Conservation (phyloP, 2,797 vertebrate species). For the Apogon hyalosoma region DNA sequence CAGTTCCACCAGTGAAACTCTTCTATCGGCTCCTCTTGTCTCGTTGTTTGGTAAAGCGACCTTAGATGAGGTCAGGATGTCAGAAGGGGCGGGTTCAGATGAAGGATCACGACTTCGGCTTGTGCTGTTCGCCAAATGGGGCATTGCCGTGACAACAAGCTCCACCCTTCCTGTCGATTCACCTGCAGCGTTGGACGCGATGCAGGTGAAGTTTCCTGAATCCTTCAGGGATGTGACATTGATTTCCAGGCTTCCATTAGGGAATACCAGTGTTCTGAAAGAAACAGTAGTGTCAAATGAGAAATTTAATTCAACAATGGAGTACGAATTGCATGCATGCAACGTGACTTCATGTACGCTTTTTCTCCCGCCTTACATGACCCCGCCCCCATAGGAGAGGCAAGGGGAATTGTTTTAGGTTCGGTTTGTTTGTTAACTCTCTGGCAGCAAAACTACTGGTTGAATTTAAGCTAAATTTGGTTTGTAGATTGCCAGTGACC, state of each 20-base stretch:
- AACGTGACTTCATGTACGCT: too few species aligned
- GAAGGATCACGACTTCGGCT: constrained; percentile 83
- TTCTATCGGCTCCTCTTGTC: constrained; percentile 77
- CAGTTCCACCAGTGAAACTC: constrained; percentile 83
- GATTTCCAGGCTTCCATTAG: constrained; percentile 87
- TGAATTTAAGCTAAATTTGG: too few species aligned
- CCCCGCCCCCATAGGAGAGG: too few species aligned
- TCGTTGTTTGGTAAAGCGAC: constrained; percentile 81
- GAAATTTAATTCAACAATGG: too few species aligned
- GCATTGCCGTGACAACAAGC: constrained; percentile 81
- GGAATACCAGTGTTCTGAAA: constrained; percentile 80
- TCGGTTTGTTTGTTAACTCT: too few species aligned
- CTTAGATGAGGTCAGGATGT: constrained; percentile 85
- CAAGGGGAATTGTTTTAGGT: too few species aligned
- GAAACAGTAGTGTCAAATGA: not conserved
- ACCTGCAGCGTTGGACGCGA: constrained; percentile 86
- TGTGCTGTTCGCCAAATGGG: constrained; percentile 86
- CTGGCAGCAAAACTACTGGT: too few species aligned
- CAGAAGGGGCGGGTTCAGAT: constrained; percentile 82
- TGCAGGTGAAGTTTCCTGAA: constrained; percentile 87
- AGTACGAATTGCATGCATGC: too few species aligned
- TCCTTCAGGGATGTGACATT: constrained; percentile 84
- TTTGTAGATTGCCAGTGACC: too few species aligned
- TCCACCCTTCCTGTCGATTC: constrained; percentile 86
- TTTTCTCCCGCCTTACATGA: not conserved